Conservation (phyloP, 1,140 invertebrate genomes). For the Drosophila equinoxialis region DNA sequence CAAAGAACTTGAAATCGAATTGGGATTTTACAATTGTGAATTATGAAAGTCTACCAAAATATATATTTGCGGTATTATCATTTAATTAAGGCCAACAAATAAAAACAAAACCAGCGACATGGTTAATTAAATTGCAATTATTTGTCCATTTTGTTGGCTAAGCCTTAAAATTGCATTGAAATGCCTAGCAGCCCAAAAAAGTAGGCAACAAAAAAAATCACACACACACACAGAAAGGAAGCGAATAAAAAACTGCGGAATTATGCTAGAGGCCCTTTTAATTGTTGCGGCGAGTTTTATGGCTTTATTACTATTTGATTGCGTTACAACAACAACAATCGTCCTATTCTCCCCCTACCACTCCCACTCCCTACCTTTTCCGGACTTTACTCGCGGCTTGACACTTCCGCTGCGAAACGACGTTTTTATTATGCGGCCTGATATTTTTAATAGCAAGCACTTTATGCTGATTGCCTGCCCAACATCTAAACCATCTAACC, state of each 20-base stretch:
- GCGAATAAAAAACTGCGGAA: constrained; percentile 22
- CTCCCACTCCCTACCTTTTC: neutral
- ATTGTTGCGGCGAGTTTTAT: constrained; percentile 74
- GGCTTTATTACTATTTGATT: constrained; percentile 75
- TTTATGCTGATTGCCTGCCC: constrained; percentile 75
- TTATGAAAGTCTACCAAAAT: neutral
- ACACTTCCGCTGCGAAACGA: constrained; percentile 62
- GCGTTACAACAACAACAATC: constrained; percentile 24
- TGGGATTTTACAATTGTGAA: neutral
- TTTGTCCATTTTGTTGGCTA: constrained; percentile 43
- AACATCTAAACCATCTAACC: neutral
- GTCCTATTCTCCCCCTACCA: neutral
- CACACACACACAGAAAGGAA: too few relatives aligned
- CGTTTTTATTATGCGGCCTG: constrained; percentile 75
- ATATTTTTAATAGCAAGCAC: constrained; percentile 79
- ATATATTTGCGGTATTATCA: constrained; percentile 41
- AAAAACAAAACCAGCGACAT: constrained; percentile 32
- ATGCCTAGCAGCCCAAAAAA: constrained; percentile 33
- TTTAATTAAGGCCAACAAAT: constrained; percentile 57
- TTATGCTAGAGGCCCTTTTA: constrained; percentile 62
- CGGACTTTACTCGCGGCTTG: constrained; percentile 15
- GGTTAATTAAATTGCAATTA: constrained; percentile 78
- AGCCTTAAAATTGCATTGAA: constrained; percentile 65
- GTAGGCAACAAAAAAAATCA: constrained; percentile 36
- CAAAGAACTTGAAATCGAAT: neutral